These are phyloP conservation scores for Oceanodroma leucorhoa DNA, from an alignment of 2,797 vertebrate species.

Conservation along the genomic window DNA sequence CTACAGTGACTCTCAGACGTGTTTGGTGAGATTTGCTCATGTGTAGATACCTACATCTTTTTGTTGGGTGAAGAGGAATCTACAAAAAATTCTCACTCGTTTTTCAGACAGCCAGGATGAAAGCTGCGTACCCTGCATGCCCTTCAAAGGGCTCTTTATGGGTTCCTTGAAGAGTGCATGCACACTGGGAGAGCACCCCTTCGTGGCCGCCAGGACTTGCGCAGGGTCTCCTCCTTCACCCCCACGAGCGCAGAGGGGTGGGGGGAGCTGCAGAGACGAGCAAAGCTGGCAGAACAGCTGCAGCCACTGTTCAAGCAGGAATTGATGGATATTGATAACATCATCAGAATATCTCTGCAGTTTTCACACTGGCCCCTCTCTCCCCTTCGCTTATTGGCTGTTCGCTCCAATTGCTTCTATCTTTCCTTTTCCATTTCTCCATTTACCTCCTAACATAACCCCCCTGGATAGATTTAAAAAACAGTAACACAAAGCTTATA, in stretches of 20 bases:
- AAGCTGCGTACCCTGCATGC: rapidly evolving
- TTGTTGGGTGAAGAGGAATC: not conserved
- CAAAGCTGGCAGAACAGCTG: not conserved
- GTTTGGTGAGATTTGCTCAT: not conserved
- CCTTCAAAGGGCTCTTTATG: not conserved
- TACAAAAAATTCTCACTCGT: not conserved
- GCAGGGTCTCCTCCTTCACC: not conserved
- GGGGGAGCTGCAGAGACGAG: not conserved
- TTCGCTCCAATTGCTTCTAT: not conserved
- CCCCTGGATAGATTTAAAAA: not conserved
- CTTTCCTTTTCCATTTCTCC: not conserved
- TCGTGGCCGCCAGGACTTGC: rapidly evolving
- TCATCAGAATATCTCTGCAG: not conserved
- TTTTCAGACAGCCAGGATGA: not conserved
- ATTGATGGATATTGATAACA: not conserved
- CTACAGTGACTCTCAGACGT: not conserved
- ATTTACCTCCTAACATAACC: not conserved
- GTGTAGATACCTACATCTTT: not conserved
- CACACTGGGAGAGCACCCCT: rapidly evolving
- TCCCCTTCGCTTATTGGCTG: not conserved
- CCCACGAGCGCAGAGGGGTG: rapidly evolving
- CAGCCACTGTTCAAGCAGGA: not conserved
- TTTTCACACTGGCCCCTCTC: not conserved
- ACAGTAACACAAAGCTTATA: not conserved
- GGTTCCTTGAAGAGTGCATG: not conserved